phyloP scores from a whole-genome alignment of 2,113 vertebrate genomes.

The Heterotilapia buettikoferi region DNA sequence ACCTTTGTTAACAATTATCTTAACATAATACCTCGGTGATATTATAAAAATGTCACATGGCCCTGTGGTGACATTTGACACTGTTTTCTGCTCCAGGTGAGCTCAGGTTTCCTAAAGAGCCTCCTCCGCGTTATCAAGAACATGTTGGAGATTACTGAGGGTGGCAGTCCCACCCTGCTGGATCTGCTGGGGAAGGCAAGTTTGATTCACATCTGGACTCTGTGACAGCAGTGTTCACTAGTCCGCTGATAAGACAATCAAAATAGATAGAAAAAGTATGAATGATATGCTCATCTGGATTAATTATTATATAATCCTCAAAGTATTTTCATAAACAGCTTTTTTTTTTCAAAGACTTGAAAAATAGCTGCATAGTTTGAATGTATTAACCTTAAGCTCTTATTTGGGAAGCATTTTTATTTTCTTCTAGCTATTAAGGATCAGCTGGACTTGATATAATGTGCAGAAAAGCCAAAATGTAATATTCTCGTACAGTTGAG shows the following conservation, averaged over 20 bases:
- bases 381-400: neutral
- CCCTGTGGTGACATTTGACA: neutral
- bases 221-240: neutral
- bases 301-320: neutral
- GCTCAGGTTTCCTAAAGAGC: constrained; percentile 79
- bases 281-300: neutral
- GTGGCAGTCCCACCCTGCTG: constrained; percentile 65
- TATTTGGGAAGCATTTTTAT: neutral
- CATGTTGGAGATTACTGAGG: constrained; percentile 48
- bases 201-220: neutral
- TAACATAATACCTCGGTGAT: neutral
- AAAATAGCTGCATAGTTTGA: neutral
- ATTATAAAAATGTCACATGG: neutral
- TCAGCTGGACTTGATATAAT: neutral
- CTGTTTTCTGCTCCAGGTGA: constrained; percentile 71
- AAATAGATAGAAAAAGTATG: neutral
- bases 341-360: neutral
- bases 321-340: neutral
- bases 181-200: constrained; percentile 78
- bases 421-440: neutral
- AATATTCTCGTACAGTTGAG: neutral
- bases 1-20: neutral
- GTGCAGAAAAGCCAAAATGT: neutral
- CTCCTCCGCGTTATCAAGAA: constrained; percentile 74
- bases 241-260: neutral